These are phyloP conservation scores for Clangula hyemalis DNA, from an alignment of 2,797 vertebrate species.

Conservation along the genomic window DNA sequence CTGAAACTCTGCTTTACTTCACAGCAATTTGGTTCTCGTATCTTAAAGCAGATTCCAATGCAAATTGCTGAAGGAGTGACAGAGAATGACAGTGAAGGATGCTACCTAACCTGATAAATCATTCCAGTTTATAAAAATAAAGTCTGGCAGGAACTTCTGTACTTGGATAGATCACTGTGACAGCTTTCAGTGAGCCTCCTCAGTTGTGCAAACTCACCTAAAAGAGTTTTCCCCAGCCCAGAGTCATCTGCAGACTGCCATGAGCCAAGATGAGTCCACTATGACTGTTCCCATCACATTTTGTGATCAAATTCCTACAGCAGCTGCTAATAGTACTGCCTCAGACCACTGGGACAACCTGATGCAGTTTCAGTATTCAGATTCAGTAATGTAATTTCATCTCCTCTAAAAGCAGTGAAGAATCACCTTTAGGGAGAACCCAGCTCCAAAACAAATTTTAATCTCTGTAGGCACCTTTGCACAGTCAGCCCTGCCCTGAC, in stretches of 20 bases:
- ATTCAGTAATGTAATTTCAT: neutral
- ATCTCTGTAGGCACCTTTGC: neutral
- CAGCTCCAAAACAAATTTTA: neutral
- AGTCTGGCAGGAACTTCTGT: neutral
- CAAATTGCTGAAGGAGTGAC: neutral
- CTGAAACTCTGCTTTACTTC: neutral
- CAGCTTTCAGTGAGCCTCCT: neutral
- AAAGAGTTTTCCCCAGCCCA: neutral
- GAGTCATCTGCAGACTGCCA: neutral
- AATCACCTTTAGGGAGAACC: neutral
- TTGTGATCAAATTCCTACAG: neutral
- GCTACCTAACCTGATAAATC: neutral
- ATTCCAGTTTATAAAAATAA: neutral
- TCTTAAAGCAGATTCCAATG: neutral
- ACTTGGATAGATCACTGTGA: neutral
- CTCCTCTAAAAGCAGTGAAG: neutral
- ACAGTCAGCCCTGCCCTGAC: neutral
- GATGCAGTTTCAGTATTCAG: neutral
- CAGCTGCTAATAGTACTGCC: no score
- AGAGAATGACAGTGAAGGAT: neutral
- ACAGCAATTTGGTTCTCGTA: neutral
- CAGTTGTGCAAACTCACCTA: neutral
- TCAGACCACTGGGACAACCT: neutral
- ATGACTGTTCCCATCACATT: neutral
- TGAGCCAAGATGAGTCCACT: fast-evolving